Conservation (phyloP, 2,888 invertebrate species). For the Tridacna gigas region DNA sequence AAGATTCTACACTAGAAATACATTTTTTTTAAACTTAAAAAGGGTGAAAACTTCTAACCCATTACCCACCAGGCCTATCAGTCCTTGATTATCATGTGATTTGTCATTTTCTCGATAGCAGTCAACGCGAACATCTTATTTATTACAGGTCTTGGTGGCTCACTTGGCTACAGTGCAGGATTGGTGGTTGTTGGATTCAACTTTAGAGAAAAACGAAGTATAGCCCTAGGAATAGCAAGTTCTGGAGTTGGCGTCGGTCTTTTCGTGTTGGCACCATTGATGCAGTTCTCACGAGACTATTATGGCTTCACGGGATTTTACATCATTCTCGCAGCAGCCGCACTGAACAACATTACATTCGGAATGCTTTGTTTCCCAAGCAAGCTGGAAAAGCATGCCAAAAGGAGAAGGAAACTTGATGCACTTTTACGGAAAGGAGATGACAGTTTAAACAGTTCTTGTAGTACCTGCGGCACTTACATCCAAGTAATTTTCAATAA, state of each 20-base stretch:
- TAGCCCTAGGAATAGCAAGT: conserved; percentile 52
- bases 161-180: conserved; percentile 46
- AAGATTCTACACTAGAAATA: too few species aligned
- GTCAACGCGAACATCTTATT: too few species aligned
- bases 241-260: conserved; percentile 52
- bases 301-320: conserved; percentile 57
- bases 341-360: conserved; percentile 43
- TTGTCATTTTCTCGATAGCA: too few species aligned
- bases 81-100: too few species aligned
- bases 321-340: conserved; percentile 44
- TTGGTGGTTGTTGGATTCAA: conserved; percentile 57
- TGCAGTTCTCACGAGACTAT: conserved; percentile 44
- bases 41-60: too few species aligned
- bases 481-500: conserved; percentile 35
- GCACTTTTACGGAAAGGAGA: not conserved
- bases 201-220: conserved; percentile 40
- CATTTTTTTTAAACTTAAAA: too few species aligned
- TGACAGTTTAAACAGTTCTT: not conserved
- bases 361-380: conserved; percentile 56
- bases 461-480: conserved; percentile 16
- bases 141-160: conserved; percentile 47
- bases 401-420: conserved; percentile 23
- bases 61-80: too few species aligned
- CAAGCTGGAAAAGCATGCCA: conserved; percentile 40
- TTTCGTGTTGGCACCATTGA: conserved; percentile 49